A percentile compares a stretch with the other conserved stretches of the same genome.
phyloP scores from a whole-genome alignment of 2,113 vertebrate species.

The Uria aalge region DNA sequence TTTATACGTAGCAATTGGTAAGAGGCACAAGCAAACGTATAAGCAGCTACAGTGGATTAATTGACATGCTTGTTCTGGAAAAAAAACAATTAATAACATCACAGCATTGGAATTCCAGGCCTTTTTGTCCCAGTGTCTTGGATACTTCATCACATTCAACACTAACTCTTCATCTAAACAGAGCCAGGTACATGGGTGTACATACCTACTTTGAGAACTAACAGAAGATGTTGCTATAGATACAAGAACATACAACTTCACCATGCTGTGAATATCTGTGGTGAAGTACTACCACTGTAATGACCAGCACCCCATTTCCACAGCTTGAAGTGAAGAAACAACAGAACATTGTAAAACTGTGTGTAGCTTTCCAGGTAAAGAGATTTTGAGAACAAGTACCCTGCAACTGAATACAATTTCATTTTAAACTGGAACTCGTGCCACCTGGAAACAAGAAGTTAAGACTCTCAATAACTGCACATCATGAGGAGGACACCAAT shows the following conservation, averaged over 20 bases:
- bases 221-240: background rate
- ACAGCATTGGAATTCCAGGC: background rate
- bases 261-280: background rate
- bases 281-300: background rate
- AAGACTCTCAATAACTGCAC: background rate
- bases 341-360: fast-evolving
- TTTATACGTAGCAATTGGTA: background rate
- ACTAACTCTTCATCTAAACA: background rate
- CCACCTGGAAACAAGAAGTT: background rate
- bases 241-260: background rate
- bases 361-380: background rate
- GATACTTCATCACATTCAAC: background rate
- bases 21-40: fast-evolving
- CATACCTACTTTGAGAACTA: background rate
- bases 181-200: background rate
- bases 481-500: background rate
- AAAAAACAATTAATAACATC: background rate
- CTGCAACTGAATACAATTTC: background rate
- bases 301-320: background rate
- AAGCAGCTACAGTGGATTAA: background rate
- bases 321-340: background rate
- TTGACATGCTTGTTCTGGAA: background rate
- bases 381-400: background rate
- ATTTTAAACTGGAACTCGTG: background rate
- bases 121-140: background rate